Evolutionary conservation across 37 sponge, comb jelly and placozoan species (phyloP), one percentile per base, ranked within the genome.

Genomic region (Oopsacas minuta): DNA sequence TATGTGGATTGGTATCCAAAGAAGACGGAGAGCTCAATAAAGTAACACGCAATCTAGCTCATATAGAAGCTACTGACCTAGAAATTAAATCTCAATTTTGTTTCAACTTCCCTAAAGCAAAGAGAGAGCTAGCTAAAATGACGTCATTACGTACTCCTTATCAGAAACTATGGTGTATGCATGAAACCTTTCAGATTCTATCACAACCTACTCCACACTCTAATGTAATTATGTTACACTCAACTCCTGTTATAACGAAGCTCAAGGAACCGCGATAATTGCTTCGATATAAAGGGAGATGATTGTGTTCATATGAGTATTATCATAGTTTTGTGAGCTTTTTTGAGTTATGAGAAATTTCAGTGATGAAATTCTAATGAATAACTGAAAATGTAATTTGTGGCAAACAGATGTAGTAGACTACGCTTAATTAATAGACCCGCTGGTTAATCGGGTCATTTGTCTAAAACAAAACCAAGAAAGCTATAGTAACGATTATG

Each of bases 11-110:
- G 75, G 75, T 61, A n/a, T 61, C 37, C 7, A 5, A n/a, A n/a
- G 37, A 94, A 91, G 99, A 97, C 85, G 89, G 89, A 38, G 87
- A 82, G 1, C 83, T 97, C 20, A 97, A 97, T 86, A 91, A 85
- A 36, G 84, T 88, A 37, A 92, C 95, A 0, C 85, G 95, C n/a
- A 91, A 87, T 61, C 82, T 93, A 30, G 86, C 88, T 0, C 93
- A 95, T 38, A 86, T 87, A 35, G 39, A n/a, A 52, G 86, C 90
- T 1, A 82, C 84, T 0, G 85, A 87, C 7, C 91, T 95, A 20
- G 93, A 91, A 15, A 85, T 92, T n/a, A 86, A 89, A 51, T 0
- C 36, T 81, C 49, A 38, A n/a, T 37, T 52, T 34, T 90, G 93
- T 36, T 39, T 90, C 23, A 52, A 83, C 23, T 0, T 92, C 12